phyloP scores from a whole-genome alignment of 2,797 vertebrate species.

The Onychomys torridus region DNA sequence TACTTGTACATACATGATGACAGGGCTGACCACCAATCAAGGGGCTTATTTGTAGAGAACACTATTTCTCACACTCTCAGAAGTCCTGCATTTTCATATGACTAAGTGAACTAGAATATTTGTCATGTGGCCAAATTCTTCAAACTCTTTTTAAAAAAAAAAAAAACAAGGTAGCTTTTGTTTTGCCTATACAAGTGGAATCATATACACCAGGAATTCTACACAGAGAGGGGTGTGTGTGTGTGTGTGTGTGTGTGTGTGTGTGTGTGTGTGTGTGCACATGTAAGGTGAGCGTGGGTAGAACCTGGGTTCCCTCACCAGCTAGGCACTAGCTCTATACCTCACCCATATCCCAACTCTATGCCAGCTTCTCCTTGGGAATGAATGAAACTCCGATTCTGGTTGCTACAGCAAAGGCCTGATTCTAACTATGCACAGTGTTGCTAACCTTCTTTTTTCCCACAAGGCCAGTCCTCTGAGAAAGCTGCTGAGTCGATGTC shows the following conservation, averaged over 20 bases:
- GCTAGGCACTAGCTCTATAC: too few relatives aligned
- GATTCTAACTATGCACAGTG: neutral
- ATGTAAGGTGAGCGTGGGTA: rapidly evolving
- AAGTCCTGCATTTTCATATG: neutral
- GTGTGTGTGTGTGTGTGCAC: too few relatives aligned
- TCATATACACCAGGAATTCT: neutral
- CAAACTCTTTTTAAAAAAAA: constrained; percentile 8
- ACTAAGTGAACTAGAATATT: neutral
- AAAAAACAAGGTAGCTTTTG: neutral
- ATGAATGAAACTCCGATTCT: neutral
- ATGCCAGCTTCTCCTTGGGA: neutral
- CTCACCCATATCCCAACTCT: neutral
- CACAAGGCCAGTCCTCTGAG: neutral
- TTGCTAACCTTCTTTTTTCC: neutral
- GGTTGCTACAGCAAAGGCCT: neutral
- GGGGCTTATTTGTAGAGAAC: neutral
- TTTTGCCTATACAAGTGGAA: neutral
- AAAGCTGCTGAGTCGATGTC: constrained; percentile 1
- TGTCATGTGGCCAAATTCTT: constrained; percentile 5
- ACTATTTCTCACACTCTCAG: neutral
- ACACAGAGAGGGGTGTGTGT: neutral
- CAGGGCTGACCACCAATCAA: neutral
- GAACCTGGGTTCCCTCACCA: neutral
- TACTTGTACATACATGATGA: neutral
- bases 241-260: neutral